Percentiles rank a stretch among this genome's conserved stretches.
Evolutionary conservation across 2,888 invertebrate genomes (phyloP).

Genomic region (Aporophyla lueneburgensis): DNA sequence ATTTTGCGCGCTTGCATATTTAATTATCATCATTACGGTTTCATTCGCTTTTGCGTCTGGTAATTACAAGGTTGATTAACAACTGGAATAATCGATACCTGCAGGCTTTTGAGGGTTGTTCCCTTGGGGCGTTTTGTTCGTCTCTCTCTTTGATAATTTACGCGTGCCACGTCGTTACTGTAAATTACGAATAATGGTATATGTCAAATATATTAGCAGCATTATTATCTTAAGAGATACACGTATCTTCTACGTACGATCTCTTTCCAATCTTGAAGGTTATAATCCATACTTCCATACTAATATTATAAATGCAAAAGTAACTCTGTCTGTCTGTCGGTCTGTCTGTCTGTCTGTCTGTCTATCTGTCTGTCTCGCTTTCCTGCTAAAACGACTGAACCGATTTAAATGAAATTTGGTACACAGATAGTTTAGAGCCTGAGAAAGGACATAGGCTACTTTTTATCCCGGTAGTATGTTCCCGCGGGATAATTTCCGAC

Average conservation of each 20-base stretch:
- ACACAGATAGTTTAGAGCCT: too few relatives aligned
- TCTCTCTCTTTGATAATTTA: slow-evolving; percentile 13
- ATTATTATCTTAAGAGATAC: slow-evolving; percentile 7
- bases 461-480: too few relatives aligned
- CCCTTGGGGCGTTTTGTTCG: slow-evolving; percentile 12
- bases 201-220: slow-evolving; percentile 19
- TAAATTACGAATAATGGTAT: slow-evolving; percentile 40
- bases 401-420: too few relatives aligned
- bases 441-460: too few relatives aligned
- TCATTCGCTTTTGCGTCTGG: slow-evolving; percentile 54
- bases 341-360: too few relatives aligned
- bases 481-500: too few relatives aligned
- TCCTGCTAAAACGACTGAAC: too few relatives aligned
- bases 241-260: neutral
- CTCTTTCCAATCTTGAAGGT: slow-evolving; percentile 1
- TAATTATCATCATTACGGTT: slow-evolving; percentile 63
- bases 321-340: too few relatives aligned
- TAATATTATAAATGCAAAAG: too few relatives aligned
- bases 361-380: too few relatives aligned
- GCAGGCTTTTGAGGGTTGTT: slow-evolving; percentile 27
- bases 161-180: slow-evolving; percentile 17
- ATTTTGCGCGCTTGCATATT: slow-evolving; percentile 67
- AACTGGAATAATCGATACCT: slow-evolving; percentile 57
- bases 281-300: too few relatives aligned
- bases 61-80: slow-evolving; percentile 56